Evolutionary conservation across 2,888 invertebrate species (phyloP), one percentile per base, ranked within the genome.

Genomic region (Ariolimax columbianus): DNA sequence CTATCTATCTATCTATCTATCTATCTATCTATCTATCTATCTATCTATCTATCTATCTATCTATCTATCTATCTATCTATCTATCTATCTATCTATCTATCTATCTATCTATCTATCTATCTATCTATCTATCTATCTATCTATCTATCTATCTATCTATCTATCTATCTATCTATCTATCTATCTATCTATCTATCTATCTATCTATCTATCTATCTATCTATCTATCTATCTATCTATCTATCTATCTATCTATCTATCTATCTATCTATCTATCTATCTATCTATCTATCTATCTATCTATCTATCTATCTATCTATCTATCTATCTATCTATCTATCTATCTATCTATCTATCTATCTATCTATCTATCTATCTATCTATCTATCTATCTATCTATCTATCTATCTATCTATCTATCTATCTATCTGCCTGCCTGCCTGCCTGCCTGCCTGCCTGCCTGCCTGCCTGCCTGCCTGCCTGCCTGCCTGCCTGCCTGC

Each of bases 41-140:
- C 36, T 70, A 38, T 70, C 70, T 70, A 38, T 70, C 38, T 70
- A 38, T 70, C 70, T 70, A 38, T 70, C 70, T 70, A 38, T 70
- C 70, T 70, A 38, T 70, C 70, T 70, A 38, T 70, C 70, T 70
- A 38, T 70, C 70, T 70, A 14, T 70, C 70, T 70, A 17, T 23
- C 55, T 55, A 3, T 23, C 55, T 55, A 3, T 23, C 55, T 55
- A 3, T 23, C 55, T 55, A 3, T 23, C 55, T 55, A 3, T 23
- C 55, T 55, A 3, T 23, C 55, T 55, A 3, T 23, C 55, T 55
- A 3, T 23, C 55, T 55, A 3, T 23, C 55, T 55, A 3, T 23
- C 23, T 55, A 3, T 23, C 55, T 55, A 3, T 23, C 55, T 55
- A 3, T 23, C 55, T 55, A n/a, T n/a, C n/a, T n/a, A n/a, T n/a